Conservation (phyloP, 92 coral and sea anemone species). For the Ricordea florida region DNA sequence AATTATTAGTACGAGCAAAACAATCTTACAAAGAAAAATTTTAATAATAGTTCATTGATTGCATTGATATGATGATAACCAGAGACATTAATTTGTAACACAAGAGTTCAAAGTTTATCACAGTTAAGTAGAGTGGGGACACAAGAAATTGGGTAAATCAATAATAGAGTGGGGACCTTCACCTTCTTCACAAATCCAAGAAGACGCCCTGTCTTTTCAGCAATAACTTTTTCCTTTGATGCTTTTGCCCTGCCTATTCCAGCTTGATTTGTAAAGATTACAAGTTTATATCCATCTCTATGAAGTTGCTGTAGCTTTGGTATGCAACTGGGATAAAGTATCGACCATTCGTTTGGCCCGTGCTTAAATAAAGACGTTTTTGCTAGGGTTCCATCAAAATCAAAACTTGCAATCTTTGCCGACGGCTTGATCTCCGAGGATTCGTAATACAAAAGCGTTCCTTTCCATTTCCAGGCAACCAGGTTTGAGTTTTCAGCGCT, state of each 20-base stretch:
- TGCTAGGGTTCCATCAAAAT: constrained; percentile 71
- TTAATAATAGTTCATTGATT: no score
- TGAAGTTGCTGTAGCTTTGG: constrained; percentile 39
- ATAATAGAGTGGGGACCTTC: no score
- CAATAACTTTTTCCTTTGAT: constrained; percentile 49
- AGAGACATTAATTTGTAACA: no score
- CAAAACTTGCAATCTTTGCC: constrained; percentile 71
- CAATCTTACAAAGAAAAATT: no score
- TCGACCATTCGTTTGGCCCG: constrained; percentile 74
- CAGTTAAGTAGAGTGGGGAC: no score
- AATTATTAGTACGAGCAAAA: no score
- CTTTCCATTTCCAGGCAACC: constrained; percentile 60
- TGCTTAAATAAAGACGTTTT: constrained; percentile 71
- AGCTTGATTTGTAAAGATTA: constrained; percentile 76
- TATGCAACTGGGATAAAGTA: constrained; percentile 53
- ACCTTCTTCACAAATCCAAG: constrained; percentile 65
- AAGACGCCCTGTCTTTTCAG: constrained; percentile 64
- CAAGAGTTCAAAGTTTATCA: no score
- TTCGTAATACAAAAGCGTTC: constrained; percentile 48
- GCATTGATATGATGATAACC: no score
- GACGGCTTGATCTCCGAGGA: constrained; percentile 40
- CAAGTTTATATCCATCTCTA: constrained; percentile 63
- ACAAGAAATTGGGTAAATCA: neutral
- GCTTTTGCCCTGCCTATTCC: constrained; percentile 70
- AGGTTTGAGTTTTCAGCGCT: neutral